Base-by-base conservation (phyloP, 2,888 invertebrate genomes). In the Ephialtes manifestator region DNA sequence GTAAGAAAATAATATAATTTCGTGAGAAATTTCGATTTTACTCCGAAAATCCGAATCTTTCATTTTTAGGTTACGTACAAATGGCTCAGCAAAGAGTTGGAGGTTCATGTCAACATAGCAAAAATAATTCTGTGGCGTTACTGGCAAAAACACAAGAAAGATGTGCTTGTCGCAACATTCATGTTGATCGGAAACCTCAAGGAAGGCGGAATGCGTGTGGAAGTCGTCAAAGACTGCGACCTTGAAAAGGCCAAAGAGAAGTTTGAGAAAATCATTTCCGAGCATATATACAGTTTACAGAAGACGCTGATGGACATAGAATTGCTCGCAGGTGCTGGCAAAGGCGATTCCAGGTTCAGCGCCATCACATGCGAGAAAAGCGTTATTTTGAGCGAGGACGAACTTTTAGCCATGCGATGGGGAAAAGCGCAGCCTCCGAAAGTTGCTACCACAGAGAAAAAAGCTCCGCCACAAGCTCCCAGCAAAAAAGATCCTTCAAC, bases 221-320 rank as follows among this genome's bases (percentile, higher is more conserved):
- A 93, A 86, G 90, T 95, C n/a, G 94, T 94, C 2, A 92, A 89
- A 70, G 93, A 92, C 10, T 86, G 88, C n/a, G 90, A 94, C 70
- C 79, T 94, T 39, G 85, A 83, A 2, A 39, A 79, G 8, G 90
- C 91, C 0, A 93, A 92, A 84, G 55, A 91, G 15, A 93, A 94
- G 60, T 94, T 94, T 75, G 81, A 85, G 1, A 90, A 89, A 72
- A 87, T 95, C 13, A 88, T 92, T 31, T 94, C 94, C 0, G 91
- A 94, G 77, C 95, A 95, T 85, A 83, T 95, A 43, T 95, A 94
- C 81, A 94, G 94, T 70, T 76, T 95, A 18, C 94, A 94, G 81
- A 94, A 93, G 86, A 81, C 88, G 10, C 81, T 94, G n/a, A 85
- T 88, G 0, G 89, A 93, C 35, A 84, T 93, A 31, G 89, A 92